phyloP scores from a whole-genome alignment of 1,140 invertebrate species.

The Conopomorpha cramerella region DNA sequence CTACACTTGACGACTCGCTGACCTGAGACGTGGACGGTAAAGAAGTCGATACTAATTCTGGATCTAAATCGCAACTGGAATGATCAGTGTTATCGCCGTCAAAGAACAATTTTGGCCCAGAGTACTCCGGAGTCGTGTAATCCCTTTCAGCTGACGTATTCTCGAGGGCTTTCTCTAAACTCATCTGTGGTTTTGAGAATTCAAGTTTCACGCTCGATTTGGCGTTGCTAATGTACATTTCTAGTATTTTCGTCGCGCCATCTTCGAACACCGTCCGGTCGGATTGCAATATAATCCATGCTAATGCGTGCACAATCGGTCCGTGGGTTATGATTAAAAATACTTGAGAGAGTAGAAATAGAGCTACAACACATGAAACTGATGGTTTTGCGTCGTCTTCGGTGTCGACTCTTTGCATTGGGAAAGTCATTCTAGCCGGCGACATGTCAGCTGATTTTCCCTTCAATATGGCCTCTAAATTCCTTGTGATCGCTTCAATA shows the following conservation, averaged over 20 bases:
- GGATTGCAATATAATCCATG: conserved; percentile 85
- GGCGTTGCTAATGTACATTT: conserved; percentile 67
- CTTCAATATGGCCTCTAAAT: conserved; percentile 65
- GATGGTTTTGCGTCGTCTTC: conserved; percentile 65
- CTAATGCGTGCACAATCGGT: conserved; percentile 85
- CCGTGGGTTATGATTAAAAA: conserved; percentile 91
- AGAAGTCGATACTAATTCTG: conserved; percentile 51
- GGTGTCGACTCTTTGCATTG: conserved; percentile 34
- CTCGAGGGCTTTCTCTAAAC: conserved; percentile 66
- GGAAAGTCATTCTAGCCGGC: conserved; percentile 30
- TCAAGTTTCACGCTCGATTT: conserved; percentile 54
- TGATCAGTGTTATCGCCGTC: conserved; percentile 42
- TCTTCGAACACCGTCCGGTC: conserved; percentile 72
- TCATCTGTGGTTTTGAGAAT: conserved; percentile 63
- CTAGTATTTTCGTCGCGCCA: conserved; percentile 74
- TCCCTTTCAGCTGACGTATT: conserved; percentile 38
- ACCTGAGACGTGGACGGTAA: conserved; percentile 55
- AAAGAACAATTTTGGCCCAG: conserved; percentile 31
- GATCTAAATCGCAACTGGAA: conserved; percentile 55
- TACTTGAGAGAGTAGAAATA: conserved; percentile 95
- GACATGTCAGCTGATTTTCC: conserved; percentile 57
- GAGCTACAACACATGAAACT: conserved; percentile 85
- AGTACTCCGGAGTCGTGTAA: conserved; percentile 43
- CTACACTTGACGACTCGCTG: conserved; percentile 51
- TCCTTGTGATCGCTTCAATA: conserved; percentile 64